Conservation (phyloP, 2,113 vertebrate genomes). For the Athene noctua region DNA sequence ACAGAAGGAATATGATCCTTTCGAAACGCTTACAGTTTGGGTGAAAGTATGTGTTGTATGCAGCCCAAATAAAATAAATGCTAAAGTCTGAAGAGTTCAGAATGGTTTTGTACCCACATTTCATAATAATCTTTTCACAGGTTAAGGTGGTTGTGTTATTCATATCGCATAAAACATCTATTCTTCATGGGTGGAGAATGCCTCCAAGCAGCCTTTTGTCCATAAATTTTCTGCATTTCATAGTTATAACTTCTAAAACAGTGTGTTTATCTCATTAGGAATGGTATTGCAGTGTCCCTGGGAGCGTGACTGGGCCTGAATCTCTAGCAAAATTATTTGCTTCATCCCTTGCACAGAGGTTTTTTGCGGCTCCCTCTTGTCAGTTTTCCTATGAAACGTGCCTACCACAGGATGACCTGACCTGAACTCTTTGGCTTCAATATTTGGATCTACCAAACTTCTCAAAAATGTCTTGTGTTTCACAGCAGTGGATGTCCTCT, state of each 20-base stretch:
- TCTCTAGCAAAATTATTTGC: not conserved
- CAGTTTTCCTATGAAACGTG: not conserved
- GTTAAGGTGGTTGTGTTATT: not conserved
- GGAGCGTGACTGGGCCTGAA: not conserved
- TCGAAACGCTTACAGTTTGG: conserved; percentile 29
- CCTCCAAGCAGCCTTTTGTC: not conserved
- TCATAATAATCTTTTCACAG: not conserved
- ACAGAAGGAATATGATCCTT: conserved; percentile 16
- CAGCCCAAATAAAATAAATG: not conserved
- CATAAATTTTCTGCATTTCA: not conserved
- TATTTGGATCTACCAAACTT: not conserved
- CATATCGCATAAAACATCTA: not conserved
- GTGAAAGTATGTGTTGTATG: not conserved
- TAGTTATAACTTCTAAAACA: not conserved
- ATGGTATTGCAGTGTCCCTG: not conserved
- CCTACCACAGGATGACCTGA: not conserved
- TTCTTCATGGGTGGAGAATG: not conserved
- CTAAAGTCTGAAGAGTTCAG: conserved; percentile 1
- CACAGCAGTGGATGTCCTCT: not conserved
- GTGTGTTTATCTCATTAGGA: not conserved
- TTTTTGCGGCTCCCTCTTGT: not conserved
- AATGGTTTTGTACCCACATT: not conserved
- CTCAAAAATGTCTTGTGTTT: not conserved
- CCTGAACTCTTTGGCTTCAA: not conserved
- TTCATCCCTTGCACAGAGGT: not conserved